Evolutionary conservation across 2,888 invertebrate species (phyloP), one percentile per base, ranked within the genome.

Genomic region (Oeneis ivallda): DNA sequence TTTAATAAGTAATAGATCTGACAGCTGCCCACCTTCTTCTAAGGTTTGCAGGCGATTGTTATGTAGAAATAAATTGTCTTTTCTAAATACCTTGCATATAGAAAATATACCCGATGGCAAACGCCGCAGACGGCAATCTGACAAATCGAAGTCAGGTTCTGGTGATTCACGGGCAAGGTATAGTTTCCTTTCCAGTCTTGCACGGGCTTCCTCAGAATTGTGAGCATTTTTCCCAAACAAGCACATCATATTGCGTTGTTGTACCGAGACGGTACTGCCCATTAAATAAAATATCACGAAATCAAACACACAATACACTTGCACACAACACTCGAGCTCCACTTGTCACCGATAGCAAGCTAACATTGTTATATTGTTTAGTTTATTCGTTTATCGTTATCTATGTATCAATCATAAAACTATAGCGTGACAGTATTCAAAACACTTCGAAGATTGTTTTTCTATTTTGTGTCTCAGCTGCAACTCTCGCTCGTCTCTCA

Each of bases 71-170:
- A 96, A 83, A 68, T 89, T 86, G 78, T 95, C 94, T 87, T 97
- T 97, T 72, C 96, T 93, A 79, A 96, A 95, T 52, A 97, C 96
- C 85, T 95, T 95, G 83, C 97, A 96, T 66, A 96, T 87, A 37
- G 96, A 94, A 85, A 94, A 97, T 64, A 96, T 95, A 68, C 96
- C 96, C 67, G 94, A 91, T 47, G 97, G 97, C 62, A 97, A 94
- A 77, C 88, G 93, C 74, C 93, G 93, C 65, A 97, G 86, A 78
- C 94, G 94, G 85, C 97, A 97, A 72, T 95, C 95, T 6, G 96
- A 95, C 69, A 97, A 83, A 85, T 97, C 97, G 84, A 96, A 97
- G 68, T 94, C 92, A 63, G 95, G 94, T 82, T 96, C 97, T 39
- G 97, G 97, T 72, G 94, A 95, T 86, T 97, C 97, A 74, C 89